phyloP scores from a whole-genome alignment of 2,797 vertebrate species.

The Crocodylus rhombifer region DNA sequence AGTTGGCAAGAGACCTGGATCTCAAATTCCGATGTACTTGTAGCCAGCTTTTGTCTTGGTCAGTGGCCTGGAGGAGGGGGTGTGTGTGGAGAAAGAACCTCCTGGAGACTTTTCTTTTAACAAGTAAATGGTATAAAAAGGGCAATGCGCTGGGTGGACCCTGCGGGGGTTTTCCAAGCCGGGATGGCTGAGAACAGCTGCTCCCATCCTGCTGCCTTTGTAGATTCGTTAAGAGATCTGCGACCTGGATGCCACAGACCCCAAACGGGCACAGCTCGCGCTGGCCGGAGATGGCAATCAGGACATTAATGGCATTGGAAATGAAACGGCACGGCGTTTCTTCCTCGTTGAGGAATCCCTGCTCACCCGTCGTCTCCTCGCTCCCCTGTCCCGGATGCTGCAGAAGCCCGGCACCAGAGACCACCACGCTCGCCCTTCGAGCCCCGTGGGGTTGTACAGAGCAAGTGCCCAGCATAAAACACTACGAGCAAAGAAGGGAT shows the following conservation, averaged over 20 bases:
- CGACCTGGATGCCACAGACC: slow-evolving; percentile 9
- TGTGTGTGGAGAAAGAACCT: slow-evolving; percentile 7
- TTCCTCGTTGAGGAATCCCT: slow-evolving; percentile 13
- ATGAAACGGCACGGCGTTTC: neutral
- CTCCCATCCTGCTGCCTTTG: neutral
- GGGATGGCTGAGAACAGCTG: neutral
- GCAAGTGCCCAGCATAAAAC: neutral
- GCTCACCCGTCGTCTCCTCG: too few relatives aligned
- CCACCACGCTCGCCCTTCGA: too few relatives aligned
- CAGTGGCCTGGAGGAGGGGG: neutral
- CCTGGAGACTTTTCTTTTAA: slow-evolving; percentile 26
- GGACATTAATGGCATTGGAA: slow-evolving; percentile 3
- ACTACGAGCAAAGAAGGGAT: neutral
- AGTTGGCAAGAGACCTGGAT: slow-evolving; percentile 48
- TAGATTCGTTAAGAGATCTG: neutral
- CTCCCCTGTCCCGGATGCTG: too few relatives aligned
- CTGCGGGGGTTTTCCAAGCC: neutral
- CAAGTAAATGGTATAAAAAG: neutral
- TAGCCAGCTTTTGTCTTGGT: slow-evolving; percentile 7
- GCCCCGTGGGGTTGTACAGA: neutral
- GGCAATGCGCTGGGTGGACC: neutral
- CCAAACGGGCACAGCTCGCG: neutral
- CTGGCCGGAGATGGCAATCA: neutral
- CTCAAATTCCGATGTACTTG: slow-evolving; percentile 6
- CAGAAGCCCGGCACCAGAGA: too few relatives aligned